These are phyloP conservation scores for Galeruca laticollis DNA, from an alignment of 2,888 invertebrate species.

Conservation along the genomic window DNA sequence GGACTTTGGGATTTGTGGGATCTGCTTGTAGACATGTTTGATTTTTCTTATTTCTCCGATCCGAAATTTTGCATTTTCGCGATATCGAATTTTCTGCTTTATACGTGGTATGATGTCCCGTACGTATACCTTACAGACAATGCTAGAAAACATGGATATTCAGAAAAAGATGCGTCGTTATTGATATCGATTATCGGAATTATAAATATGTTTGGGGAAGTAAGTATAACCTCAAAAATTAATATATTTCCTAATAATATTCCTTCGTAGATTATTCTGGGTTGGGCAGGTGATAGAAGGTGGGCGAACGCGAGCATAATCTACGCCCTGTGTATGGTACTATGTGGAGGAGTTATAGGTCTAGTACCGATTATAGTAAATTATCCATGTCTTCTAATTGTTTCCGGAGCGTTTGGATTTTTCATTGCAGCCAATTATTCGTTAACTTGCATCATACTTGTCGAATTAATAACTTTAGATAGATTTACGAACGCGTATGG, in stretches of 20 bases:
- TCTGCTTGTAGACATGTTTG: conserved; percentile 81
- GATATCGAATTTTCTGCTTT: conserved; percentile 88
- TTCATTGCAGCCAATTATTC: conserved; percentile 94
- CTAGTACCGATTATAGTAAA: conserved; percentile 73
- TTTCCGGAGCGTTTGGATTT: conserved; percentile 87
- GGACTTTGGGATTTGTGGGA: conserved; percentile 84
- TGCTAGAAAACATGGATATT: conserved; percentile 77
- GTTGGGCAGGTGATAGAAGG: conserved; percentile 87
- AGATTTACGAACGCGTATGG: conserved; percentile 94
- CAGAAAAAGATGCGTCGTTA: conserved; percentile 80
- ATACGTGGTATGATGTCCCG: conserved; percentile 94
- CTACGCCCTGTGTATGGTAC: conserved; percentile 84
- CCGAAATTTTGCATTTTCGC: conserved; percentile 82
- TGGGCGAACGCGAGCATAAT: conserved; percentile 83
- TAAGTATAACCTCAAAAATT: conserved; percentile 64
- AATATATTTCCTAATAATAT: not conserved
- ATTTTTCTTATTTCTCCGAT: conserved; percentile 84
- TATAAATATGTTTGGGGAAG: conserved; percentile 90
- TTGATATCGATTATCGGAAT: conserved; percentile 90
- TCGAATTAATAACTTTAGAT: conserved; percentile 90
- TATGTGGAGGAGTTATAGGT: conserved; percentile 77
- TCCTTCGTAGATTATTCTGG: conserved; percentile 78
- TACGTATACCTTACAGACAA: conserved; percentile 91
- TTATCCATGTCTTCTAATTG: conserved; percentile 73
- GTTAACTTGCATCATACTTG: conserved; percentile 89